Evolutionary conservation across 1,140 invertebrate genomes (phyloP).

Genomic region (Drosophila tsacasi): DNA sequence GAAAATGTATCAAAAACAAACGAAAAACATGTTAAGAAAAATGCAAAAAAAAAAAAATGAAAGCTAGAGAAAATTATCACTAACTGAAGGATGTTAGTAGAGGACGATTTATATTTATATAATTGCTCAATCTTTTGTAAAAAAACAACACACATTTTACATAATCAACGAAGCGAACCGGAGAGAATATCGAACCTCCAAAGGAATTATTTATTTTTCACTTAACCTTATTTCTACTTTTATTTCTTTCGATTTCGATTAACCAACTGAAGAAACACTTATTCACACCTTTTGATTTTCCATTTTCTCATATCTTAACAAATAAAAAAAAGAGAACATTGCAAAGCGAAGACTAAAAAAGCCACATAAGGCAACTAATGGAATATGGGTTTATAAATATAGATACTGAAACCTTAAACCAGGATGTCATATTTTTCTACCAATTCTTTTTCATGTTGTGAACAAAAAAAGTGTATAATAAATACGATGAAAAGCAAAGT

Average conservation of each 20-base stretch:
- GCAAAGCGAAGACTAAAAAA: constrained; percentile 69
- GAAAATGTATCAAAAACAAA: constrained; percentile 59
- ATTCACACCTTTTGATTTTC: constrained; percentile 12
- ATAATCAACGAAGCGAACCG: constrained; percentile 45
- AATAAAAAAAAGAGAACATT: constrained; percentile 45
- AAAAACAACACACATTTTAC: constrained; percentile 41
- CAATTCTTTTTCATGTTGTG: constrained; percentile 81
- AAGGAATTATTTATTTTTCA: constrained; percentile 50
- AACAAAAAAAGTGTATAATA: constrained; percentile 61
- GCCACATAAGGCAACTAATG: constrained; percentile 46
- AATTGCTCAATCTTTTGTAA: constrained; percentile 47
- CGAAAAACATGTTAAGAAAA: constrained; percentile 51
- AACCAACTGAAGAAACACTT: constrained; percentile 35
- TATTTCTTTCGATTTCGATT: constrained; percentile 49
- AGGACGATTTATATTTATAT: constrained; percentile 37
- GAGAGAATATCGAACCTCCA: constrained; percentile 23
- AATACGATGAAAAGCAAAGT: constrained; percentile 42
- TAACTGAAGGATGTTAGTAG: constrained; percentile 58
- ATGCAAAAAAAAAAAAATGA: constrained; percentile 48
- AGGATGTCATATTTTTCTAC: constrained; percentile 80
- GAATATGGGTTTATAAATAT: constrained; percentile 59
- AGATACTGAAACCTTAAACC: constrained; percentile 53
- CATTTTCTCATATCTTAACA: constrained; percentile 27
- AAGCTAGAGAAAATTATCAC: constrained; percentile 58
- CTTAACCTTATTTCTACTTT: constrained; percentile 19